Conservation (phyloP, 2,113 vertebrate species). For the Pterocles burchelli region DNA sequence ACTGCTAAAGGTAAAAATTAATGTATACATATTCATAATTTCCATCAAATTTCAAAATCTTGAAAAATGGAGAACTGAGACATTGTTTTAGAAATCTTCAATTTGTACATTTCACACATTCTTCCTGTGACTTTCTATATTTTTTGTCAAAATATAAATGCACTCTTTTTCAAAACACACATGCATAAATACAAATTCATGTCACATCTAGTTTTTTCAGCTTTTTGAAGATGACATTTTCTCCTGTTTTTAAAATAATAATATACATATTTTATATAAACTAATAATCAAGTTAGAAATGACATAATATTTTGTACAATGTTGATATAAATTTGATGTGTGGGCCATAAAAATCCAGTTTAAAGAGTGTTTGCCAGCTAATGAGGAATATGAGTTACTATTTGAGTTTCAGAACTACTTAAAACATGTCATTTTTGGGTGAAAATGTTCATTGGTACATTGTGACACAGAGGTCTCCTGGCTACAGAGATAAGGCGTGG, state of each 20-base stretch:
- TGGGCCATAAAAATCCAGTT: background rate
- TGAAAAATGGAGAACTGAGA: background rate
- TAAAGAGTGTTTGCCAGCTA: background rate
- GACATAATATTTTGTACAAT: background rate
- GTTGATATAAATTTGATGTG: background rate
- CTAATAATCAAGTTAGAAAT: background rate
- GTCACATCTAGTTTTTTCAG: background rate
- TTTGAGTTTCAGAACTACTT: background rate
- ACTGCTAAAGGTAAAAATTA: background rate
- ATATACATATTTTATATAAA: background rate
- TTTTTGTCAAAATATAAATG: background rate
- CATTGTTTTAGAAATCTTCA: background rate
- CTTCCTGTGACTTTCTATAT: background rate
- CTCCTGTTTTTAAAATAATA: background rate
- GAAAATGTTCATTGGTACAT: background rate
- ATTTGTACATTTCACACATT: background rate
- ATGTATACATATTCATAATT: background rate
- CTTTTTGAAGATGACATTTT: background rate
- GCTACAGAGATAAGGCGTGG: slow-evolving; percentile 26
- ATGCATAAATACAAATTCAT: background rate
- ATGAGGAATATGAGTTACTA: background rate
- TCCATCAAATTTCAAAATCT: background rate
- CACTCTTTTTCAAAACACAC: background rate
- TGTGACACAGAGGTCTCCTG: background rate
- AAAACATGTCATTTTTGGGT: background rate